Evolutionary conservation across 2,113 vertebrate species (phyloP), one percentile per base, ranked within the genome.

Genomic region (Caranx melampygus): DNA sequence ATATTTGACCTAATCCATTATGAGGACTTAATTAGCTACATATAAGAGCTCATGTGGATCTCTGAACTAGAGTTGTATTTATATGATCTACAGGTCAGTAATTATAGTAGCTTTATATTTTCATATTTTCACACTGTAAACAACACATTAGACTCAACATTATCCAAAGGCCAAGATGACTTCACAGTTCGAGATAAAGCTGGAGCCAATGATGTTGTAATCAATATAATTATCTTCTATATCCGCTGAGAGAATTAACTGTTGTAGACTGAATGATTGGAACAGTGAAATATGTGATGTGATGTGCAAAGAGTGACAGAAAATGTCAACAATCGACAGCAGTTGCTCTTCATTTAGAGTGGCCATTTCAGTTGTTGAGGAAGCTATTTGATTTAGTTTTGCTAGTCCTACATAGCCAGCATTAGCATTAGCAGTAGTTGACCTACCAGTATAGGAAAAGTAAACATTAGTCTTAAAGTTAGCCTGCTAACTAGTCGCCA

Each of bases 21-120:
- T 21, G 31, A 72, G 15, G 37, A 33, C 21, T 16, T 80, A 6
- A 67, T 77, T 64, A 76, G 45, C 18, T 55, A 9, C 37, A 49
- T 60, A 54, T 77, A 31, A 61, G 42, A 34, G 26, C 68, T 58
- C 47, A 44, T 35, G 5, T 75, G 49, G 49, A 54, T 5, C 2
- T 16, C 21, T 34, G 37, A 7, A 52, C n/a, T n/a, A 54, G 5
- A 54, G 12, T 8, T 40, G 20, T 40, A 59, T 11, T 64, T 64
- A 74, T 31, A 3, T 72, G 20, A 20, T 20, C 45, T 4, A 51
- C 2, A 42, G 14, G 55, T 55, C 6, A n/a, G 47, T 42, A 60
- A 63, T 42, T 31, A 13, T 2, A 74, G 72, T 54, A 14, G 14
- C 40, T 58, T 1, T 5, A 59, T 65, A 14, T 58, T 44, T 52